Conservation (phyloP, 2,113 vertebrate genomes). For the Podocnemis expansa region DNA sequence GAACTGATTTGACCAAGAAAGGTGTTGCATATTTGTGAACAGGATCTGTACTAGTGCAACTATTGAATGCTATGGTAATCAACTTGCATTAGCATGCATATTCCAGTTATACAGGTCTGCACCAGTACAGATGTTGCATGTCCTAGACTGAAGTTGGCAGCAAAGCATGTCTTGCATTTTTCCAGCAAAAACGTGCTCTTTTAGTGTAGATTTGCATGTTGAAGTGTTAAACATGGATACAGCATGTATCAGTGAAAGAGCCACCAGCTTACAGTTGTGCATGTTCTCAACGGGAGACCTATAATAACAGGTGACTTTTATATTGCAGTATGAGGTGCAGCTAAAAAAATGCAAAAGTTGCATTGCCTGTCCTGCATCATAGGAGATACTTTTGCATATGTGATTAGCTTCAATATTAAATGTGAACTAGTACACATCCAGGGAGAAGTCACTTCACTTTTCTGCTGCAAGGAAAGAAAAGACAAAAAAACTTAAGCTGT, state of each 20-base stretch:
- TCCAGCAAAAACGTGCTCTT: constrained; percentile 53
- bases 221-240: constrained; percentile 68
- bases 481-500: not conserved
- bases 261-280: constrained; percentile 66
- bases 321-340: constrained; percentile 51
- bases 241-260: constrained; percentile 76
- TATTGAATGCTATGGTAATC: not conserved
- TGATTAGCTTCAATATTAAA: constrained; percentile 3
- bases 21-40: not conserved
- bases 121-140: constrained; percentile 75
- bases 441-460: not conserved
- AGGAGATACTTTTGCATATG: not conserved
- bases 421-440: not conserved
- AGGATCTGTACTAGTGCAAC: constrained; percentile 49
- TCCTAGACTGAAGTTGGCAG: constrained; percentile 58
- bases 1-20: not conserved
- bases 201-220: constrained; percentile 79
- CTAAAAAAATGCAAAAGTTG: constrained; percentile 62
- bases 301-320: constrained; percentile 32
- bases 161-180: constrained; percentile 79
- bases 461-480: not conserved
- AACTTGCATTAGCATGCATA: constrained; percentile 49
- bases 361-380: constrained; percentile 30
- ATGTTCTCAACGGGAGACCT: constrained; percentile 69
- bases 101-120: constrained; percentile 37